A percentile compares a stretch with the other conserved stretches of the same genome.
phyloP scores from a whole-genome alignment of 1,140 invertebrate species.

The Oscheius sp. region DNA sequence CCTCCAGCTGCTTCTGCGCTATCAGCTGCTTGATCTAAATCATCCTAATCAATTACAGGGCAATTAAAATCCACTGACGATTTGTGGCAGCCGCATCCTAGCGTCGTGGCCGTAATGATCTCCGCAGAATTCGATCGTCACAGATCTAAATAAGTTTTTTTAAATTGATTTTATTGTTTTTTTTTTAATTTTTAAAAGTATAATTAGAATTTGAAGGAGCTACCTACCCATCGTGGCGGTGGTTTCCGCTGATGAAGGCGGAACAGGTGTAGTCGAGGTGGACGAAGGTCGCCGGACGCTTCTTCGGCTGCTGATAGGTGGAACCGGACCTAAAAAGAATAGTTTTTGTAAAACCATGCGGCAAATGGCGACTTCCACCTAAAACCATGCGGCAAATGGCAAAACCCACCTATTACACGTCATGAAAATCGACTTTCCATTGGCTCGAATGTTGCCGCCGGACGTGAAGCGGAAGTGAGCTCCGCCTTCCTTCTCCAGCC shows the following conservation, averaged over 20 bases:
- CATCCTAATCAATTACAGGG: no score
- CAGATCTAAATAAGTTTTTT: slow-evolving; percentile 25
- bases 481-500: slow-evolving; percentile 30
- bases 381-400: background rate
- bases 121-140: slow-evolving; percentile 26
- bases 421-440: slow-evolving; percentile 33
- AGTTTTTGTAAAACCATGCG: background rate
- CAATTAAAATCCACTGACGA: no score
- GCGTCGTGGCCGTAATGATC: slow-evolving; percentile 40
- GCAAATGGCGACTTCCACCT: no score
- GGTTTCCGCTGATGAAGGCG: slow-evolving; percentile 30
- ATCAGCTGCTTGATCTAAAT: slow-evolving; percentile 24
- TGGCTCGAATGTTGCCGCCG: slow-evolving; percentile 15
- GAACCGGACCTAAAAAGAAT: background rate
- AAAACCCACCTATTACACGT: slow-evolving; percentile 31
- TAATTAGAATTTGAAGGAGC: background rate
- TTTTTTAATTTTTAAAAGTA: no score
- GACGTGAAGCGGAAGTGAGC: slow-evolving; percentile 35
- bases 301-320: background rate
- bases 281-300: slow-evolving; percentile 12
- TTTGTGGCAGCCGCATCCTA: slow-evolving; percentile 25
- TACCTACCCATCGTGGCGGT: slow-evolving; percentile 24
- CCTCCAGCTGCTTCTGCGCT: slow-evolving; percentile 21
- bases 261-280: slow-evolving; percentile 25
- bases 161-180: no score